A percentile compares a stretch with the other conserved stretches of the same genome.
Conservation (phyloP, 1,140 invertebrate species). For the Zaprionus camerounensis region DNA sequence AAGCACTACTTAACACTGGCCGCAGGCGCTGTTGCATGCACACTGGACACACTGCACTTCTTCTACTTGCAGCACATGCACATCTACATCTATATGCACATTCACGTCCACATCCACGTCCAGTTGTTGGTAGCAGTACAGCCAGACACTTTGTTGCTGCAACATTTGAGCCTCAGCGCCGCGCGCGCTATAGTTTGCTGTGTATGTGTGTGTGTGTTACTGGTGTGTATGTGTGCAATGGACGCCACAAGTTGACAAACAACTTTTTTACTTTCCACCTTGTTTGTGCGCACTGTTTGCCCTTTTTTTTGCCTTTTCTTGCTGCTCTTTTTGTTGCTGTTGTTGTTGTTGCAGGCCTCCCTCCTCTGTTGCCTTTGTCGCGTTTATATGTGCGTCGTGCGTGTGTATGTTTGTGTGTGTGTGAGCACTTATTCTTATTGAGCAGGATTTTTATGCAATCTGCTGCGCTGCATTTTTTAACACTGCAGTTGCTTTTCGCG, state of each 20-base stretch:
- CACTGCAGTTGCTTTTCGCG: slow-evolving; percentile 17
- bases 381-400: slow-evolving; percentile 22
- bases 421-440: slow-evolving; percentile 49
- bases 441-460: slow-evolving; percentile 60
- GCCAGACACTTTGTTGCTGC: slow-evolving; percentile 77
- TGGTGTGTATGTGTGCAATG: slow-evolving; percentile 36
- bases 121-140: slow-evolving; percentile 54
- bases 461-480: slow-evolving; percentile 44
- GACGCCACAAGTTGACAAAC: slow-evolving; percentile 84
- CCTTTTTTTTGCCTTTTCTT: slow-evolving; percentile 42
- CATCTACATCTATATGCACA: background rate
- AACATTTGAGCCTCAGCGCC: slow-evolving; percentile 61
- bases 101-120: slow-evolving; percentile 25
- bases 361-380: slow-evolving; percentile 41
- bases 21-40: slow-evolving; percentile 62
- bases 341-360: background rate
- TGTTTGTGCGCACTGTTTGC: slow-evolving; percentile 58
- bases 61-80: slow-evolving; percentile 25
- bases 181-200: background rate
- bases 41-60: slow-evolving; percentile 48
- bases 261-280: slow-evolving; percentile 82
- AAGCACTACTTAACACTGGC: slow-evolving; percentile 43
- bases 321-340: slow-evolving; percentile 18
- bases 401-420: slow-evolving; percentile 19
- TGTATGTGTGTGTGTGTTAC: slow-evolving; percentile 17